A percentile compares a stretch with the other conserved stretches of the same genome.
Conservation (phyloP, 2,797 vertebrate genomes). For the Enoplosus armatus region DNA sequence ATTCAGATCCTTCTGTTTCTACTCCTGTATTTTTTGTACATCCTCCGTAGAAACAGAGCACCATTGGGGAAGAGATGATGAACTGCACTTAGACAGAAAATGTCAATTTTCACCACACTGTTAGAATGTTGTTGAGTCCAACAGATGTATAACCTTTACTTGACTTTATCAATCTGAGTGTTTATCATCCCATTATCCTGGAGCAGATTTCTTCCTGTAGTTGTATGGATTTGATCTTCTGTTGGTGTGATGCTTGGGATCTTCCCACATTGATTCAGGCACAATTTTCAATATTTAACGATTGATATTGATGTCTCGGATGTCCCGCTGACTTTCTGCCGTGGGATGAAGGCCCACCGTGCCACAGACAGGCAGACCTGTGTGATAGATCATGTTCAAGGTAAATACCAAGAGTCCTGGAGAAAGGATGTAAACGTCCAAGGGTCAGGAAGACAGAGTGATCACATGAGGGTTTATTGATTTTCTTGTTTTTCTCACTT, state of each 20-base stretch:
- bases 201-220: conserved; percentile 24
- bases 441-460: conserved; percentile 43
- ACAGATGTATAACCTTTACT: conserved; percentile 54
- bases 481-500: conserved; percentile 34
- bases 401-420: conserved; percentile 50
- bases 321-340: conserved; percentile 10
- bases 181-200: conserved; percentile 43
- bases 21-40: not conserved
- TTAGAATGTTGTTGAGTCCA: not conserved
- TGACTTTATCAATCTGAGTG: conserved; percentile 46
- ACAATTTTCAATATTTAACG: conserved; percentile 34
- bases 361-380: not conserved
- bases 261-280: conserved; percentile 24
- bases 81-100: conserved; percentile 36
- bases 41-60: not conserved
- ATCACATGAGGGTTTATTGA: conserved; percentile 51
- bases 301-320: conserved; percentile 37
- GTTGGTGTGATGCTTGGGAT: conserved; percentile 24
- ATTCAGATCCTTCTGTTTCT: not conserved
- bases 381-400: conserved; percentile 48
- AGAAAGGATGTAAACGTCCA: conserved; percentile 25
- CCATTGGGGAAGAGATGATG: conserved; percentile 23
- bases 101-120: conserved; percentile 35
- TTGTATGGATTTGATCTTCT: conserved; percentile 47
- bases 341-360: not conserved